phyloP scores from a whole-genome alignment of 1,140 invertebrate genomes.

The Drosophila dunni region DNA sequence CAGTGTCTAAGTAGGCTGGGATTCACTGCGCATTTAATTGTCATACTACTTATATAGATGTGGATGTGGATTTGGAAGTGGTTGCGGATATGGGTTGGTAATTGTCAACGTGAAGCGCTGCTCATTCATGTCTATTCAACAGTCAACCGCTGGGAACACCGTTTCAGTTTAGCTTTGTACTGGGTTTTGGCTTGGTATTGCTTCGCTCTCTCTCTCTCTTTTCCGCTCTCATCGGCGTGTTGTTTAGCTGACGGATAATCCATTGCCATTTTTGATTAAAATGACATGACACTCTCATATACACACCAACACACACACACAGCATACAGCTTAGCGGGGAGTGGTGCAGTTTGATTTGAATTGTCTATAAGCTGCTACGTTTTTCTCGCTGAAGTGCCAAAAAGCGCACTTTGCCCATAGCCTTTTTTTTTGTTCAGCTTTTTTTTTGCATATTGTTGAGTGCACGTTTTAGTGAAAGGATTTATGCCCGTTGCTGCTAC shows the following conservation, averaged over 20 bases:
- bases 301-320: constrained; percentile 32
- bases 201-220: constrained; percentile 7
- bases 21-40: constrained; percentile 77
- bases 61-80: no score
- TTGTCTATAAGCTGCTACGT: constrained; percentile 71
- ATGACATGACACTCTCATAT: constrained; percentile 51
- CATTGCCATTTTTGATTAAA: constrained; percentile 73
- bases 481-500: constrained; percentile 56
- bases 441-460: constrained; percentile 64
- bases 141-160: constrained; percentile 39
- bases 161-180: constrained; percentile 20
- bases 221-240: constrained; percentile 46
- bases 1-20: constrained; percentile 65
- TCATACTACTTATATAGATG: constrained; percentile 16
- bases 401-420: constrained; percentile 64
- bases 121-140: constrained; percentile 49
- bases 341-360: constrained; percentile 41
- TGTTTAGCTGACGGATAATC: constrained; percentile 81
- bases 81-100: constrained; percentile 31
- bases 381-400: constrained; percentile 70
- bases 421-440: constrained; percentile 18
- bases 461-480: constrained; percentile 71
- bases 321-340: constrained; percentile 31
- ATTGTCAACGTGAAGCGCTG: constrained; percentile 64
- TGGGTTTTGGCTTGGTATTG: constrained; percentile 13